Base-by-base conservation (phyloP, 2,797 vertebrate genomes). In the Enteromius treurensis region DNA sequence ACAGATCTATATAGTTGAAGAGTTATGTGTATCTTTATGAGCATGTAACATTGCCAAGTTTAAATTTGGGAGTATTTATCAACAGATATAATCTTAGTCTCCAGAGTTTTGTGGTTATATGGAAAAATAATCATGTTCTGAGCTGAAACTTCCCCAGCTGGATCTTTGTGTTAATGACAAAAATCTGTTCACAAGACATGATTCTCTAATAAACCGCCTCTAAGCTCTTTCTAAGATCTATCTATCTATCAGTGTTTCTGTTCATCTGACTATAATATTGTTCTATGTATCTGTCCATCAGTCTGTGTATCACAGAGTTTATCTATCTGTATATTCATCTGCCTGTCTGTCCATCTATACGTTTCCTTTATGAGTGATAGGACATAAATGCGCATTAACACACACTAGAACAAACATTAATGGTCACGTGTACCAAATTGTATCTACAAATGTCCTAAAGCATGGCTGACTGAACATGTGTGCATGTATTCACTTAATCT, bases 21-120 rank as follows among this genome's bases (percentile, higher is more conserved):
- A 62, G 37, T 64, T 32, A 60, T 60, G 37, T 79, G 32, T 55
- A 79, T 84, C 76, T 62, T 40, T 45, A 47, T 32, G 14, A 77
- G 49, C 53, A 71, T 53, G 37, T n/a, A 49, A 67, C 60, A 84
- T 53, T 74, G 68, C 77, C 47, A 53, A 68, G 47, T 69, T 65
- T 53, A 65, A 65, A 75, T 51, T 26, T 67, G 29, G 42, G 42
- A 32, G 9, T 37, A 82, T 83, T 69, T 45, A 83, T 77, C 73
- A 77, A 53, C 51, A 69, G 64, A 83, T 77, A 77, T 55, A 83
- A 77, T 77, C 42, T 40, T 15, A n/a, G n/a, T 65, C 74, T 83
- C 81, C 62, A 75, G 60, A 71, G 79, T 47, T 55, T 23, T 80
- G 67, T 47, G 67, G 79, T 68, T 79, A 68, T 79, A 53, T 53